Evolutionary conservation across 2,888 invertebrate species (phyloP).

Genomic region (Eledona agricola): DNA sequence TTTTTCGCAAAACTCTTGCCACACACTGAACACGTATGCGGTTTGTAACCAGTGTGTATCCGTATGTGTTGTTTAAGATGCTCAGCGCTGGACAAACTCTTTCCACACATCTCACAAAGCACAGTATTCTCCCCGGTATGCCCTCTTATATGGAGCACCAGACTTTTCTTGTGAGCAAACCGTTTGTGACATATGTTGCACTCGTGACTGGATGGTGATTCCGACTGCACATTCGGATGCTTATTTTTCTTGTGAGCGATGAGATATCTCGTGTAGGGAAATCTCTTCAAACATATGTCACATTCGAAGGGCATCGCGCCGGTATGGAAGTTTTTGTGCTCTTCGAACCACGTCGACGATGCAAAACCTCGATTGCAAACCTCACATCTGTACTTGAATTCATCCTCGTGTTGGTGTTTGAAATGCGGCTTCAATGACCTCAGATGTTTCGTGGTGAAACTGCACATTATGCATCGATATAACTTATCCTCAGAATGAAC

Average conservation of each 20-base stretch:
- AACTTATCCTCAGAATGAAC: slow-evolving; percentile 51
- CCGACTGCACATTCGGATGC: slow-evolving; percentile 37
- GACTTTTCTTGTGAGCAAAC: slow-evolving; percentile 54
- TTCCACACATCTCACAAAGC: slow-evolving; percentile 50
- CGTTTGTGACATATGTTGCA: slow-evolving; percentile 58
- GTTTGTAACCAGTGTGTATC: slow-evolving; percentile 53
- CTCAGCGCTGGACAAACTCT: slow-evolving; percentile 48
- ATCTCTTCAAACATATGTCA: slow-evolving; percentile 65
- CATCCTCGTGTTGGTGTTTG: slow-evolving; percentile 55
- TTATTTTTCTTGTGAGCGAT: slow-evolving; percentile 57
- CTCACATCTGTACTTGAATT: slow-evolving; percentile 64
- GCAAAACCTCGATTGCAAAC: slow-evolving; percentile 67
- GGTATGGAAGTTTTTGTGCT: slow-evolving; percentile 67
- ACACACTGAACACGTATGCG: slow-evolving; percentile 50
- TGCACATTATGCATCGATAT: slow-evolving; percentile 55
- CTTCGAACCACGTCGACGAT: slow-evolving; percentile 65
- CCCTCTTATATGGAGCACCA: slow-evolving; percentile 51
- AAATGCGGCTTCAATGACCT: slow-evolving; percentile 54
- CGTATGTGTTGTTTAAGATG: slow-evolving; percentile 49
- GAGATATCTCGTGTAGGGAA: slow-evolving; percentile 64
- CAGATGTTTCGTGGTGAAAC: slow-evolving; percentile 50
- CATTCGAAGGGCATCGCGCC: slow-evolving; percentile 65
- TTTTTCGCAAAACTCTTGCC: slow-evolving; percentile 49
- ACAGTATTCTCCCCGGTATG: slow-evolving; percentile 53
- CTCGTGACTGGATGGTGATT: slow-evolving; percentile 41